Conservation (phyloP, 2,797 vertebrate genomes). For the Paratrypauchen microcephalus region DNA sequence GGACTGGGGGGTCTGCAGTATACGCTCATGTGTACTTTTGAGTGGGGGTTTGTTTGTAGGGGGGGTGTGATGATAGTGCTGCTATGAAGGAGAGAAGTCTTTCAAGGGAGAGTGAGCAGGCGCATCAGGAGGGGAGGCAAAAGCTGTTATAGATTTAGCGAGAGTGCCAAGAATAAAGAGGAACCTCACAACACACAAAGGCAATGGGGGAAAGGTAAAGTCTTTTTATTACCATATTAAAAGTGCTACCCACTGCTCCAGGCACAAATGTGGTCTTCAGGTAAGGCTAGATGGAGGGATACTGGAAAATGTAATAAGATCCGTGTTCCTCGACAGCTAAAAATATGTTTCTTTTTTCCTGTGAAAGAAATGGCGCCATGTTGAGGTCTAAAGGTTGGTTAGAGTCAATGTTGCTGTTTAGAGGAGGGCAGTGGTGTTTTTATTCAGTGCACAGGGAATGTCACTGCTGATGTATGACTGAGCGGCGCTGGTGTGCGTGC, state of each 20-base stretch:
- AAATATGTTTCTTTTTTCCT: conserved; percentile 13
- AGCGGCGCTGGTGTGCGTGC: conserved; percentile 4
- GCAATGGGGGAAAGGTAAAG: conserved; percentile 13
- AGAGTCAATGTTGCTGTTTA: conserved; percentile 35
- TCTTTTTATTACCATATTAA: conserved; percentile 14
- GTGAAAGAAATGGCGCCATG: conserved; percentile 17
- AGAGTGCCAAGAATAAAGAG: conserved; percentile 9
- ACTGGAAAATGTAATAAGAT: conserved; percentile 14
- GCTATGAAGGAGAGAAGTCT: conserved; percentile 54
- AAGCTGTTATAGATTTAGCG: conserved; percentile 15
- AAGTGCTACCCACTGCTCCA: conserved; percentile 9
- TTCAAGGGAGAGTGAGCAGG: conserved; percentile 54
- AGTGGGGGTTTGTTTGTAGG: conserved; percentile 57
- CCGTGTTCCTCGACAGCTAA: conserved; percentile 1
- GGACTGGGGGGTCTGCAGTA: conserved; percentile 56
- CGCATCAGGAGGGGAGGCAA: conserved; percentile 21
- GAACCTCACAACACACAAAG: conserved; percentile 5
- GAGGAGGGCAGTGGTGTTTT: conserved; percentile 39
- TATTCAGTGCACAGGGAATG: conserved; percentile 31
- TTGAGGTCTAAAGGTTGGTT: conserved; percentile 17
- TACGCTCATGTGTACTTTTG: conserved; percentile 9
- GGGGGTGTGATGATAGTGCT: conserved; percentile 43
- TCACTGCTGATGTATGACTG: conserved; percentile 41
- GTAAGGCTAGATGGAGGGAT: background rate
- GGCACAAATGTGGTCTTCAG: conserved; percentile 6